phyloP scores from a whole-genome alignment of 2,888 invertebrate species.

The Allacma fusca region DNA sequence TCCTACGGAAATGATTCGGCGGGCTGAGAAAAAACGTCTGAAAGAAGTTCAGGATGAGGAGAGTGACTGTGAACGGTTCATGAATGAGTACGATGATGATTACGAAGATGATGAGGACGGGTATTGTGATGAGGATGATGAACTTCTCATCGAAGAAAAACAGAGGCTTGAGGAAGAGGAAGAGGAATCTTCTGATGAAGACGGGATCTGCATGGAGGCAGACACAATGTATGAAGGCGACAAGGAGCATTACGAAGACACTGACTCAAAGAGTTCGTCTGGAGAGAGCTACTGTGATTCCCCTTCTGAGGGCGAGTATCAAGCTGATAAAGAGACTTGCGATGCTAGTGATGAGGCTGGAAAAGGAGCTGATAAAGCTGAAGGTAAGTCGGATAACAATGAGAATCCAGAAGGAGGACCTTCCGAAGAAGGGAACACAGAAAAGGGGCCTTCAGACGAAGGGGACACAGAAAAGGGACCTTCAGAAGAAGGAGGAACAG shows the following conservation, averaged over 20 bases:
- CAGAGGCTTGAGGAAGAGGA: conserved; percentile 6
- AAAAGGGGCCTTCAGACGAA: too few species aligned
- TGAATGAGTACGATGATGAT: conserved; percentile 32
- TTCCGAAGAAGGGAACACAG: too few species aligned
- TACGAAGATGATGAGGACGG: conserved; percentile 28
- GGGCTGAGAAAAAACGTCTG: background rate
- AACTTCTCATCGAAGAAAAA: background rate
- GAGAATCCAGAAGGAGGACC: too few species aligned
- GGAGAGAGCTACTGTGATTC: conserved; percentile 9
- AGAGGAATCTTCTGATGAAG: conserved; percentile 10
- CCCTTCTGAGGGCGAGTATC: background rate
- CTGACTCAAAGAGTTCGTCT: background rate
- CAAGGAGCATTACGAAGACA: conserved; percentile 31
- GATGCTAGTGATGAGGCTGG: background rate
- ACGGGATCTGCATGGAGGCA: conserved; percentile 29
- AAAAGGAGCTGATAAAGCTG: too few species aligned
- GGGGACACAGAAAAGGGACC: too few species aligned
- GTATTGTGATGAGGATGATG: conserved; percentile 35
- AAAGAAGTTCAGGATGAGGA: conserved; percentile 21
- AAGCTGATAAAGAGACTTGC: conserved; percentile 2
- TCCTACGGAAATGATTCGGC: background rate
- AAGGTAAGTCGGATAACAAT: too few species aligned
- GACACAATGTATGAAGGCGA: conserved; percentile 42
- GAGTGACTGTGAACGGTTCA: conserved; percentile 36
- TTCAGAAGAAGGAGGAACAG: too few species aligned